Evolutionary conservation across 2,113 vertebrate species (phyloP).

Genomic region (Lophotis ruficrista): DNA sequence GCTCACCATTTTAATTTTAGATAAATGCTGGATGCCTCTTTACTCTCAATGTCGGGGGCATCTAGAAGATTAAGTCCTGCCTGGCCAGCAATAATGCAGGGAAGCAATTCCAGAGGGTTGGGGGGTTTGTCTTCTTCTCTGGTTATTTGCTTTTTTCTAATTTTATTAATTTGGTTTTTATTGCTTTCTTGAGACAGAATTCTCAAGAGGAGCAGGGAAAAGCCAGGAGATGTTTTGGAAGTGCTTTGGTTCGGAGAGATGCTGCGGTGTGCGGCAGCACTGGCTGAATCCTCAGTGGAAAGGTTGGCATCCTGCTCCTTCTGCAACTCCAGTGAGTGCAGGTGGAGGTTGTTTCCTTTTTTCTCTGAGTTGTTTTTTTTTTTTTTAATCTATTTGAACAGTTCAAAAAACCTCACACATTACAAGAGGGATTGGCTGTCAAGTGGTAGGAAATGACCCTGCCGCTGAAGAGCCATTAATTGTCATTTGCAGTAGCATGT

Average conservation of each 20-base stretch:
- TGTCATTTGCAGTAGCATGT: not conserved
- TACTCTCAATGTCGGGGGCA: slow-evolving; percentile 40
- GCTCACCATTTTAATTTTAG: slow-evolving; percentile 70
- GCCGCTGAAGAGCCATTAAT: not conserved
- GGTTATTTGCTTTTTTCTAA: not conserved
- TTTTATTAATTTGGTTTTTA: not conserved
- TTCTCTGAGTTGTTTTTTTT: too few species aligned
- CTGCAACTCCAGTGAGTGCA: not conserved
- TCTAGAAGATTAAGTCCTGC: slow-evolving; percentile 49
- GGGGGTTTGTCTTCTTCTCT: slow-evolving; percentile 8
- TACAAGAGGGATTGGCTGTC: not conserved
- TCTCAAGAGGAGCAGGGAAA: not conserved
- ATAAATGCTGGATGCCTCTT: slow-evolving; percentile 59
- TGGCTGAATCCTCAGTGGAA: not conserved
- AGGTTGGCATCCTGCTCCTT: not conserved
- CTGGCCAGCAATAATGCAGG: slow-evolving; percentile 34
- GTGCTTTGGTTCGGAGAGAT: not conserved
- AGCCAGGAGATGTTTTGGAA: not conserved
- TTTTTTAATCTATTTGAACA: not conserved
- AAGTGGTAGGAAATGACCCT: not conserved
- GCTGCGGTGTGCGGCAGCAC: not conserved
- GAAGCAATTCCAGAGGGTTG: slow-evolving; percentile 5
- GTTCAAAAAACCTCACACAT: not conserved
- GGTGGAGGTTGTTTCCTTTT: not conserved
- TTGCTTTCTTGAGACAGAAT: not conserved